Base-by-base conservation (phyloP, 2,888 invertebrate genomes). In the Ferdinandea cuprea region DNA sequence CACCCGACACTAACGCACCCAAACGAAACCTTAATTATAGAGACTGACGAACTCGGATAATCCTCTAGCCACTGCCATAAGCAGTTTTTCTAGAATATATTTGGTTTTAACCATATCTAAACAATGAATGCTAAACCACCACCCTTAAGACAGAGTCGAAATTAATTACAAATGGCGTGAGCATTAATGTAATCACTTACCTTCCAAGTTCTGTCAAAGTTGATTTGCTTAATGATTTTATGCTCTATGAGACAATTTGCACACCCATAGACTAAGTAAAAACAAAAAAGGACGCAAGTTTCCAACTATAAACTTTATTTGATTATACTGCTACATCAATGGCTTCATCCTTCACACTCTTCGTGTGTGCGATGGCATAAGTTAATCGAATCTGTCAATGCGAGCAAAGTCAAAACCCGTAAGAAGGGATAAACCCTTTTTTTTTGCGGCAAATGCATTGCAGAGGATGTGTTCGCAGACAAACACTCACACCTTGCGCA, bases 271-370 rank as follows among this genome's bases (percentile, higher is more conserved):
- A 3, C 13, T 48, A 19, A 13, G 2, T 11, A 11, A 17, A 52
- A 28, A 32, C 8, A 21, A 5, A 46, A 9, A 7, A 2, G 8
- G 8, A 8, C 13, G 1, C 40, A 15, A n/a, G 13, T 6, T 37
- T 13, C 17, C 25, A n/a, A n/a, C 32, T 30, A n/a, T n/a, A 42
- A 42, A 44, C 19, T 30, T 65, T 63, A 83, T 73, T 78, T 78
- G 72, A 83, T 83, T 83, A n/a, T n/a, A 83, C 61, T 83, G 68
- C 68, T 50, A 83, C 78, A 65, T 83, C 72, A 78, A 83, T 78
- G 83, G 83, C 78, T 83, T 83, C 83, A 15, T 46, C 78, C 78
- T 83, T 83, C 83, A 15, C 54, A 19, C 44, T 8, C 11, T n/a
- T n/a, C n/a, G n/a, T n/a, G n/a, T 19, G 54, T 59, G 72, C 19